Conservation (phyloP, 1,140 invertebrate genomes). For the Cotesia typhae region DNA sequence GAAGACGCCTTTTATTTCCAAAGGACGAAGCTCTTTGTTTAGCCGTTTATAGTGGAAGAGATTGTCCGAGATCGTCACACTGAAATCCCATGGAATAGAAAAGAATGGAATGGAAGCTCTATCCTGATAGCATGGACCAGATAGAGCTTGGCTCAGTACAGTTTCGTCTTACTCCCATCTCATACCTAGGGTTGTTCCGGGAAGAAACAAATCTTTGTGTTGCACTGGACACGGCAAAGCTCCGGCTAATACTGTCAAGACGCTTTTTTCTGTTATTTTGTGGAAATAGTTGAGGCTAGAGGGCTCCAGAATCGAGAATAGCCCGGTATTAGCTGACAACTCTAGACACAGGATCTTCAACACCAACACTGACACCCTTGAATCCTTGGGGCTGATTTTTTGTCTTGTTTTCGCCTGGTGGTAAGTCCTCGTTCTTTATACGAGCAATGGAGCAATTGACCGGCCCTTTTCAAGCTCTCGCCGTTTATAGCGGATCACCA, state of each 20-base stretch:
- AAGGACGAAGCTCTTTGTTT: conserved; percentile 67
- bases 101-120: too few relatives aligned
- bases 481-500: conserved; percentile 59
- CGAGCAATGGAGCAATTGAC: conserved; percentile 18
- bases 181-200: not conserved
- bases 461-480: conserved; percentile 48
- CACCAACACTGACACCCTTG: conserved; percentile 40
- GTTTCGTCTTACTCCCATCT: not conserved
- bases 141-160: not conserved
- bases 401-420: conserved; percentile 26
- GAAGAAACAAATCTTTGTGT: conserved; percentile 19
- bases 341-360: conserved; percentile 60
- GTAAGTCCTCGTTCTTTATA: conserved; percentile 46
- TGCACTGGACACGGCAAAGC: conserved; percentile 19
- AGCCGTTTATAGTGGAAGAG: conserved; percentile 67
- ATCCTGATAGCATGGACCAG: conserved; percentile 48
- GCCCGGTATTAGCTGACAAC: conserved; percentile 61
- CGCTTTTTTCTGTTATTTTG: conserved; percentile 25
- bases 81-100: not conserved
- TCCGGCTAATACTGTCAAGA: conserved; percentile 22
- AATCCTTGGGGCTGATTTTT: conserved; percentile 16
- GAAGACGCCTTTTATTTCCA: conserved; percentile 37
- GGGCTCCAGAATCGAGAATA: conserved; percentile 50
- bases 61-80: conserved; percentile 61
- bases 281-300: conserved; percentile 12